Evolutionary conservation across 2,888 invertebrate species (phyloP).

Genomic region (Euzophera pinguis): DNA sequence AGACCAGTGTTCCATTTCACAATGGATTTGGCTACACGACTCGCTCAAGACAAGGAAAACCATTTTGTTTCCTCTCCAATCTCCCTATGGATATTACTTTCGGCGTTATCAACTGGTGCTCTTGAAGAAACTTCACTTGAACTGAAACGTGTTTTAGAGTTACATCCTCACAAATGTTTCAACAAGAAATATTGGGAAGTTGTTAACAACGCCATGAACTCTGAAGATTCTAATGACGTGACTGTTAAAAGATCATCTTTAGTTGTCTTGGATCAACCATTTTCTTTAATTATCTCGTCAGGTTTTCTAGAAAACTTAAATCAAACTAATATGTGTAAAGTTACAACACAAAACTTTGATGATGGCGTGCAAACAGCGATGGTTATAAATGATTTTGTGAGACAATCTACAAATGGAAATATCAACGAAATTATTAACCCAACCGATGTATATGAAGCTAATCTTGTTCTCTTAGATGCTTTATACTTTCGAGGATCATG

Average conservation of each 20-base stretch:
- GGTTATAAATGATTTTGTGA: constrained; percentile 52
- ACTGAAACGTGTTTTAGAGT: constrained; percentile 40
- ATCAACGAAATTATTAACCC: constrained; percentile 54
- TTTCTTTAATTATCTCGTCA: background rate
- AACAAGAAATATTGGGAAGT: constrained; percentile 51
- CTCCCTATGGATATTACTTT: constrained; percentile 57
- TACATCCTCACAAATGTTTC: constrained; percentile 51
- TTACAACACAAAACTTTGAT: constrained; percentile 39
- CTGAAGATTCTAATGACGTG: constrained; percentile 24
- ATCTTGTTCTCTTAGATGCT: constrained; percentile 52
- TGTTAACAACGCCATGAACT: constrained; percentile 29
- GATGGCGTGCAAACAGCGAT: constrained; percentile 37
- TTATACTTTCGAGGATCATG: constrained; percentile 62
- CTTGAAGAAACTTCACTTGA: constrained; percentile 43
- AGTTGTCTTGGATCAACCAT: constrained; percentile 42
- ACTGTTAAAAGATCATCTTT: constrained; percentile 48
- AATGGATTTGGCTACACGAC: constrained; percentile 34
- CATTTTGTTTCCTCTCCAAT: constrained; percentile 59
- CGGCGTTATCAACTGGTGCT: constrained; percentile 53
- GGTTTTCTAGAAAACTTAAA: constrained; percentile 33
- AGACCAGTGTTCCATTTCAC: constrained; percentile 49
- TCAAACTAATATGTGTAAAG: constrained; percentile 36
- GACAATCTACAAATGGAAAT: constrained; percentile 44
- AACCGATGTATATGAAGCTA: constrained; percentile 41
- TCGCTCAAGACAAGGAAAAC: constrained; percentile 50